Conservation (phyloP, 2,113 vertebrate genomes). For the Aptenodytes forsteri region DNA sequence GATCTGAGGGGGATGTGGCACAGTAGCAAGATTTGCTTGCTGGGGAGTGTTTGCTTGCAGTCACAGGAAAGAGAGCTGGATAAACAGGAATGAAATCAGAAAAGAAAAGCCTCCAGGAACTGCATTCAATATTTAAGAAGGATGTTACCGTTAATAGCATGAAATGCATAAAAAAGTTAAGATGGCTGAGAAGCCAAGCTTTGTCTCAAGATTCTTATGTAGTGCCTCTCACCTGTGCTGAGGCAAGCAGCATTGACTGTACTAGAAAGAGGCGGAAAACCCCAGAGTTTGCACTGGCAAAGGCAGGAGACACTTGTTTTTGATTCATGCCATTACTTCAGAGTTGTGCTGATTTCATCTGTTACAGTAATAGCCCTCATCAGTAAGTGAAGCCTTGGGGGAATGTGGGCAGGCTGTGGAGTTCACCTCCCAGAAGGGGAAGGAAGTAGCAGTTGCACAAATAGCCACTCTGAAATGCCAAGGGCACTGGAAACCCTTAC, state of each 20-base stretch:
- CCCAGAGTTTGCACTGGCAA: neutral
- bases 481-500: neutral
- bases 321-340: neutral
- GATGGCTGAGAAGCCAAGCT: neutral
- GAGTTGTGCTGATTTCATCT: neutral
- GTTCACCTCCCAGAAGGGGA: neutral
- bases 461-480: neutral
- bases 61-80: neutral
- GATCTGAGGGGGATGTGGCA: neutral
- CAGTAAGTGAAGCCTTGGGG: neutral
- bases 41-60: neutral
- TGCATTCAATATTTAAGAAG: conserved; percentile 10
- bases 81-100: neutral
- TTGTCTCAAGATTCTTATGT: neutral
- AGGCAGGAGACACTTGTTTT: neutral
- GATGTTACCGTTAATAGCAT: neutral
- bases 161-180: neutral
- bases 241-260: neutral
- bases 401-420: neutral
- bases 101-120: neutral
- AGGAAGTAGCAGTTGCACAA: neutral
- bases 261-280: neutral
- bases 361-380: neutral
- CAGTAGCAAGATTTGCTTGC: neutral
- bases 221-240: neutral